phyloP scores from a whole-genome alignment of 2,888 invertebrate species.

The Thymelicus lineola region DNA sequence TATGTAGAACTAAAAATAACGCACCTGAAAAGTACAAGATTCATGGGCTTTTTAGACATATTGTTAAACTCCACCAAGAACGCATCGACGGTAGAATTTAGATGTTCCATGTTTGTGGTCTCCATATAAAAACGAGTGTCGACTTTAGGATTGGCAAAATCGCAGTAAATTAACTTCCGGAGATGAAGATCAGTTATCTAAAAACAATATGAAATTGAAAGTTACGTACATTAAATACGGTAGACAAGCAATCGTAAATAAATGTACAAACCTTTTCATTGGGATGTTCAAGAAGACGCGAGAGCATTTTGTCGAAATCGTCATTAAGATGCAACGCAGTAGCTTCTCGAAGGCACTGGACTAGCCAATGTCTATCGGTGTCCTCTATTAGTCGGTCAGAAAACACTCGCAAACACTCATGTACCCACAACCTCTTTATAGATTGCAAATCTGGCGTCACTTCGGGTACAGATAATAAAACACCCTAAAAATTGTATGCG shows the following conservation, averaged over 20 bases:
- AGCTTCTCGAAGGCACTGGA: conserved; percentile 87
- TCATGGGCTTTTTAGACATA: conserved; percentile 98
- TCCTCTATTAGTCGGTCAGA: conserved; percentile 96
- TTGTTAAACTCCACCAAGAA: conserved; percentile 96
- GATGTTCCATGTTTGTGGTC: conserved; percentile 92
- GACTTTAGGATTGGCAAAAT: conserved; percentile 97
- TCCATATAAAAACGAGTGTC: conserved; percentile 95
- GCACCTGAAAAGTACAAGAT: conserved; percentile 94
- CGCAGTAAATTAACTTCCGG: conserved; percentile 95
- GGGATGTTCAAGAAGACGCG: conserved; percentile 79
- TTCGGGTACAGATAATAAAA: conserved; percentile 96
- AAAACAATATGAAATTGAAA: conserved; percentile 41
- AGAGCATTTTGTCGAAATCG: conserved; percentile 89
- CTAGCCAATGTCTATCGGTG: conserved; percentile 92
- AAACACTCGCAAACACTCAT: conserved; percentile 96
- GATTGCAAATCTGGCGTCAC: conserved; percentile 93
- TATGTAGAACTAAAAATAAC: conserved; percentile 10
- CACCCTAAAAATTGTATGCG: conserved; percentile 86
- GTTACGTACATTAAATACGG: neutral
- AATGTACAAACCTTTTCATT: conserved; percentile 54
- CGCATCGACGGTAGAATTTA: conserved; percentile 93
- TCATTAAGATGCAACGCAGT: conserved; percentile 86
- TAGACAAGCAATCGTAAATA: neutral
- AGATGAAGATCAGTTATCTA: conserved; percentile 92
- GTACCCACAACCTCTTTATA: conserved; percentile 97